A percentile compares a stretch with the other conserved stretches of the same genome.
These are phyloP conservation scores for Thumatha senex DNA, from an alignment of 2,888 invertebrate genomes.

Conservation along the genomic window DNA sequence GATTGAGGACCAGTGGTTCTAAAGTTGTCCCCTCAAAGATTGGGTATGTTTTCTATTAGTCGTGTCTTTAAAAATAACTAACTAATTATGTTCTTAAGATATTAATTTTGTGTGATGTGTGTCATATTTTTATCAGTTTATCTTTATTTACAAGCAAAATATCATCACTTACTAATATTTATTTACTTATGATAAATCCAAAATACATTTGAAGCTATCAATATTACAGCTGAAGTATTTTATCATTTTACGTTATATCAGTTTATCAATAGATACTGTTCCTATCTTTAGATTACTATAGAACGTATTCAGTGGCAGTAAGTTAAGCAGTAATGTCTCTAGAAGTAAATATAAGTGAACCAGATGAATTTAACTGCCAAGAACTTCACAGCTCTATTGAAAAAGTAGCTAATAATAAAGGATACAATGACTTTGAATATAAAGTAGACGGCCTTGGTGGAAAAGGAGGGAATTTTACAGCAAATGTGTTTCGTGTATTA, in stretches of 20 bases:
- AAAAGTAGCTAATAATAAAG: constrained; percentile 50
- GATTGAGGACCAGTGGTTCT: too few species aligned
- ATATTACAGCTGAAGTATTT: constrained; percentile 1
- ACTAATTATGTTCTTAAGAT: too few species aligned
- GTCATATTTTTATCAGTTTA: too few species aligned
- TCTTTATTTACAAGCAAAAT: background rate
- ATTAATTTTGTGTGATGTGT: too few species aligned
- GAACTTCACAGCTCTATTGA: constrained; percentile 64
- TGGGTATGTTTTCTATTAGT: too few species aligned
- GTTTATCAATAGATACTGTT: constrained; percentile 35
- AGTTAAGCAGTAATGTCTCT: constrained; percentile 60
- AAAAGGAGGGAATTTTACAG: constrained; percentile 62
- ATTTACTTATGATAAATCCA: background rate
- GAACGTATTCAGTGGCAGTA: constrained; percentile 17
- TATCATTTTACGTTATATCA: constrained; percentile 11
- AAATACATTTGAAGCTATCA: background rate
- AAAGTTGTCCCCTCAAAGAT: too few species aligned
- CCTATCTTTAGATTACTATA: constrained; percentile 40
- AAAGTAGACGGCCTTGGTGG: constrained; percentile 66
- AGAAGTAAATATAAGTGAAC: constrained; percentile 75
- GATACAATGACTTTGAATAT: constrained; percentile 61
- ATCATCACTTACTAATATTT: background rate
- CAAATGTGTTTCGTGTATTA: constrained; percentile 67
- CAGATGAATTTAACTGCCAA: constrained; percentile 66
- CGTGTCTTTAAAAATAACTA: too few species aligned